Evolutionary conservation across 2,113 vertebrate species (phyloP).

Genomic region (Neotoma lepida): DNA sequence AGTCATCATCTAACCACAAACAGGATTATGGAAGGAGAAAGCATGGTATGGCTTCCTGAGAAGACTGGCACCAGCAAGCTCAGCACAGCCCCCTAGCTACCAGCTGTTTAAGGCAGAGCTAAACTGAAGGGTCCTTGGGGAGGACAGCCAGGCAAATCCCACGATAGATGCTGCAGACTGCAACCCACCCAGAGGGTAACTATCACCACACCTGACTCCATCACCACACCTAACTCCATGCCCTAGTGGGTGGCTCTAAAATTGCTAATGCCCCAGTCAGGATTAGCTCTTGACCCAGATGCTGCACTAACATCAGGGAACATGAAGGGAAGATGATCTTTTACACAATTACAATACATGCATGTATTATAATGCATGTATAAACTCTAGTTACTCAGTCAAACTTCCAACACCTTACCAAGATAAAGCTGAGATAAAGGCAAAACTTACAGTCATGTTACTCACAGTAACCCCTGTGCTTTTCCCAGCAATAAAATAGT

Average conservation of each 20-base stretch:
- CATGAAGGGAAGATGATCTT: not conserved
- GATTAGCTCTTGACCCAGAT: not conserved
- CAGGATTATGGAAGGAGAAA: not conserved
- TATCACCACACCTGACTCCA: not conserved
- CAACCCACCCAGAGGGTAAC: not conserved
- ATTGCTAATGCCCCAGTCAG: not conserved
- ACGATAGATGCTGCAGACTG: not conserved
- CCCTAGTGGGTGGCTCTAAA: not conserved
- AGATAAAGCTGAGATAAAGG: not conserved
- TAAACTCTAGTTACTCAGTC: not conserved
- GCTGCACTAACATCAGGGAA: not conserved
- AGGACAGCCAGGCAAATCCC: not conserved
- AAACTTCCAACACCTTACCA: not conserved
- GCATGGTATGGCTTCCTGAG: not conserved
- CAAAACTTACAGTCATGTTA: not conserved
- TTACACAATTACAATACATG: not conserved
- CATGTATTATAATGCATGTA: not conserved
- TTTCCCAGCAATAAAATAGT: not conserved
- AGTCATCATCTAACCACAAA: not conserved
- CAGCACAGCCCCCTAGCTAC: not conserved
- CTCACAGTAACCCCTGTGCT: not conserved
- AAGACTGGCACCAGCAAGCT: not conserved
- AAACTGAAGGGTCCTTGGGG: not conserved
- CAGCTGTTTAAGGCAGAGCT: not conserved
- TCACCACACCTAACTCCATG: not conserved